phyloP scores from a whole-genome alignment of 2,797 vertebrate genomes.

The Coranthus polyacanthus region DNA sequence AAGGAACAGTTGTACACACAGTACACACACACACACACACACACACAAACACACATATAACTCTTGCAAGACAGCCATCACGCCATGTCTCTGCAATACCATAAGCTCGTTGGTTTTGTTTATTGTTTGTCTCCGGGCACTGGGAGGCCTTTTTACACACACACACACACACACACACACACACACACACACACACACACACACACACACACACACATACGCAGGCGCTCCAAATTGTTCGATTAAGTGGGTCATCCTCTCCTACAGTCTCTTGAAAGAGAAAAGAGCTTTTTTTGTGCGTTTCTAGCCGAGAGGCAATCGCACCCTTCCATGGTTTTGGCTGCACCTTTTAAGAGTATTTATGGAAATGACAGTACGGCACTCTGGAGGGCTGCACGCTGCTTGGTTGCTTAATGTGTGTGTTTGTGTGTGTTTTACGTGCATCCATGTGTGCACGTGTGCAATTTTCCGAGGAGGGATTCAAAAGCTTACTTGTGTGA shows the following conservation, averaged over 20 bases:
- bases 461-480: conserved; percentile 13
- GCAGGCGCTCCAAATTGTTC: conserved; percentile 81
- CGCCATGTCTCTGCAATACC: conserved; percentile 62
- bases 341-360: conserved; percentile 81
- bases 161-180: conserved; percentile 22
- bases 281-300: conserved; percentile 74
- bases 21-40: conserved; percentile 16
- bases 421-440: conserved; percentile 43
- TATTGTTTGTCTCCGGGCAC: conserved; percentile 81
- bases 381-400: conserved; percentile 63
- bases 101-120: conserved; percentile 82
- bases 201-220: conserved; percentile 31
- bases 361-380: conserved; percentile 77
- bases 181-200: conserved; percentile 5
- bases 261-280: conserved; percentile 83
- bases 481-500: conserved; percentile 35
- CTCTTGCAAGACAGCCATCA: conserved; percentile 59
- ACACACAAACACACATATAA: conserved; percentile 5
- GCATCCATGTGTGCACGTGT: conserved; percentile 13
- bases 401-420: conserved; percentile 59
- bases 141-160: conserved; percentile 68
- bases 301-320: conserved; percentile 79
- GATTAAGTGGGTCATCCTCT: conserved; percentile 87
- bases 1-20: conserved; percentile 6
- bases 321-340: conserved; percentile 76